Conservation (phyloP, 2,888 invertebrate species). For the Phyllotreta striolata region DNA sequence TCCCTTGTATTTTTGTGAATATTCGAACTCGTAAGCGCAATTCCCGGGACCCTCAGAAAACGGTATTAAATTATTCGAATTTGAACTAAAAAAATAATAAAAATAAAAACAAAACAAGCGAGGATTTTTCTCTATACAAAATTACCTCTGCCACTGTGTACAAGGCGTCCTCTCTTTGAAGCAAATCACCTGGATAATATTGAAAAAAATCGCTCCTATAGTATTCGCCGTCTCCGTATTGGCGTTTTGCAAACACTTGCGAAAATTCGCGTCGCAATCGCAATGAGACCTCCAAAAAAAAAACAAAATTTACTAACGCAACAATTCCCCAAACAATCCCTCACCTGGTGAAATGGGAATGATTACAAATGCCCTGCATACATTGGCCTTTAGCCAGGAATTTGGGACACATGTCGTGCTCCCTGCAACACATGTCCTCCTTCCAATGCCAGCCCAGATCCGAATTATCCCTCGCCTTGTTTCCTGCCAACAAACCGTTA, state of each 20-base stretch:
- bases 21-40: conserved; percentile 34
- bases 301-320: not conserved
- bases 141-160: conserved; percentile 69
- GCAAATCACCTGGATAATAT: conserved; percentile 76
- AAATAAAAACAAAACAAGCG: conserved; percentile 31
- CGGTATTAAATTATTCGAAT: conserved; percentile 10
- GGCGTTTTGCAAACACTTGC: conserved; percentile 72
- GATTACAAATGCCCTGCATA: conserved; percentile 72
- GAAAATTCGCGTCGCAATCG: conserved; percentile 76
- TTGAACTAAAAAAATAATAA: conserved; percentile 36
- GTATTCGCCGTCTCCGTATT: conserved; percentile 76
- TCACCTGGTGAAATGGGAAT: conserved; percentile 69
- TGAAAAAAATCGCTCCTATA: conserved; percentile 78
- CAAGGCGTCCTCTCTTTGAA: conserved; percentile 73
- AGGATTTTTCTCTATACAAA: not conserved
- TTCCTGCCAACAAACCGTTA: too few relatives aligned
- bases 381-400: conserved; percentile 69
- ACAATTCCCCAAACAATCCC: not conserved
- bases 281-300: conserved; percentile 70
- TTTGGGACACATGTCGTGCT: conserved; percentile 75
- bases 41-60: conserved; percentile 15
- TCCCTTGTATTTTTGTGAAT: conserved; percentile 33
- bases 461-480: conserved; percentile 67
- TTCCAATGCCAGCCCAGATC: conserved; percentile 71
- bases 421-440: conserved; percentile 77